A percentile compares a stretch with the other conserved stretches of the same genome.
phyloP scores from a whole-genome alignment of 2,797 vertebrate genomes.

The Borostomias antarcticus region DNA sequence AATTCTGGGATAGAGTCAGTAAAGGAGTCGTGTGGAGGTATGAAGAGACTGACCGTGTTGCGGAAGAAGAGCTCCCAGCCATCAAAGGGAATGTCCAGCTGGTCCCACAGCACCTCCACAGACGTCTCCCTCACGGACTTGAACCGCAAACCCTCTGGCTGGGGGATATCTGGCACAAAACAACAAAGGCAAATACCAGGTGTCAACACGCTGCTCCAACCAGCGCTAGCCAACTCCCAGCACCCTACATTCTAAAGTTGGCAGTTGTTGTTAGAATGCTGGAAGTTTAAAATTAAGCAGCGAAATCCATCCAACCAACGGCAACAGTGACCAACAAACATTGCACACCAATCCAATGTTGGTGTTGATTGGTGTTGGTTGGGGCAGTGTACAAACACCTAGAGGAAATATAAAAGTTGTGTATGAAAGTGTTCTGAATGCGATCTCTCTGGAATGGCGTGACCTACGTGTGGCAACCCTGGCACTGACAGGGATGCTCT shows the following conservation, averaged over 20 bases:
- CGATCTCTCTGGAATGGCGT: background rate
- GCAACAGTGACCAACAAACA: too few species aligned
- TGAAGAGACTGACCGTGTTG: conserved; percentile 81
- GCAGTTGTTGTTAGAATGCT: too few species aligned
- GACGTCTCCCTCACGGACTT: conserved; percentile 90
- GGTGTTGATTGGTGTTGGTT: too few species aligned
- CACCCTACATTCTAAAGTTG: too few species aligned
- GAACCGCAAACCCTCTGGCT: conserved; percentile 90
- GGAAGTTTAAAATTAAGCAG: too few species aligned
- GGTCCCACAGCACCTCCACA: conserved; percentile 93
- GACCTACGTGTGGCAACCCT: conserved; percentile 87
- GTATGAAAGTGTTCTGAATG: background rate
- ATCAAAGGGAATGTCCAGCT: conserved; percentile 87
- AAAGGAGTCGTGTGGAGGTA: conserved; percentile 41
- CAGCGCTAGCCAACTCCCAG: too few species aligned
- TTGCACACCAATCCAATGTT: background rate
- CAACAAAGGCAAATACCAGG: conserved; percentile 24
- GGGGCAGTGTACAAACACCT: background rate
- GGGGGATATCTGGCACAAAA: conserved; percentile 81
- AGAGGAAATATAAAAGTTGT: background rate
- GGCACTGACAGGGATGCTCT: conserved; percentile 89
- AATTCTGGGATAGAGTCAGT: background rate
- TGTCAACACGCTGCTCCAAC: too few species aligned
- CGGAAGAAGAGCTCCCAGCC: conserved; percentile 92
- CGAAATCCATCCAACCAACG: too few species aligned